These are phyloP conservation scores for Drosophila pruinosa DNA, from an alignment of 1,140 invertebrate genomes.

Conservation along the genomic window DNA sequence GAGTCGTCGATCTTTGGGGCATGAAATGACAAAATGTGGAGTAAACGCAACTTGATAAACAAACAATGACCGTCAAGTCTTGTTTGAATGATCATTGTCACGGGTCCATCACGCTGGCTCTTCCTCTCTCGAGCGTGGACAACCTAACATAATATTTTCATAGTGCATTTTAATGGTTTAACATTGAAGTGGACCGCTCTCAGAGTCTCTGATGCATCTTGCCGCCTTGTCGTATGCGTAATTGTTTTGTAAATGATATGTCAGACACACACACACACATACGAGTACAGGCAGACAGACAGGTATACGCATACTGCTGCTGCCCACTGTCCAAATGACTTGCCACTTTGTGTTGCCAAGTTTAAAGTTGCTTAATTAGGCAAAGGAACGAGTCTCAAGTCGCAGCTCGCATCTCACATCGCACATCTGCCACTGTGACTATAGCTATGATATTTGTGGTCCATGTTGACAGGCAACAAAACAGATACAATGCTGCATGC, in stretches of 20 bases:
- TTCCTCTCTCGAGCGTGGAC: conserved; percentile 34
- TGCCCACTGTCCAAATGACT: conserved; percentile 68
- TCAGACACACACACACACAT: too few relatives aligned
- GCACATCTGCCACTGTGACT: conserved; percentile 8
- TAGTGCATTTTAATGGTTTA: conserved; percentile 76
- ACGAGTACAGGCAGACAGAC: too few relatives aligned
- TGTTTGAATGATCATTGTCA: conserved; percentile 47
- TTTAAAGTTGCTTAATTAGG: conserved; percentile 71
- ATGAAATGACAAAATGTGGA: conserved; percentile 79
- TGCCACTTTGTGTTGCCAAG: conserved; percentile 70
- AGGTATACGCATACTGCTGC: neutral
- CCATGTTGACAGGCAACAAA: conserved; percentile 60
- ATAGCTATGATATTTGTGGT: conserved; percentile 52
- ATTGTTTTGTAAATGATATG: conserved; percentile 72
- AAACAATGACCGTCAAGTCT: conserved; percentile 43
- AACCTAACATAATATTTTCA: conserved; percentile 75
- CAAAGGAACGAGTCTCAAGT: conserved; percentile 24
- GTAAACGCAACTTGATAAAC: conserved; percentile 65
- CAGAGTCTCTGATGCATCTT: conserved; percentile 58
- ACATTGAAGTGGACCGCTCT: conserved; percentile 39
- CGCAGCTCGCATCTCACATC: conserved; percentile 1
- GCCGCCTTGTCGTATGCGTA: conserved; percentile 55
- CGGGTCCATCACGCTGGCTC: conserved; percentile 7
- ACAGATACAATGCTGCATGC: conserved; percentile 27
- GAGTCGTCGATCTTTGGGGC: conserved; percentile 28